Evolutionary conservation across 2,113 vertebrate genomes (phyloP).

Genomic region (Talpa occidentalis): DNA sequence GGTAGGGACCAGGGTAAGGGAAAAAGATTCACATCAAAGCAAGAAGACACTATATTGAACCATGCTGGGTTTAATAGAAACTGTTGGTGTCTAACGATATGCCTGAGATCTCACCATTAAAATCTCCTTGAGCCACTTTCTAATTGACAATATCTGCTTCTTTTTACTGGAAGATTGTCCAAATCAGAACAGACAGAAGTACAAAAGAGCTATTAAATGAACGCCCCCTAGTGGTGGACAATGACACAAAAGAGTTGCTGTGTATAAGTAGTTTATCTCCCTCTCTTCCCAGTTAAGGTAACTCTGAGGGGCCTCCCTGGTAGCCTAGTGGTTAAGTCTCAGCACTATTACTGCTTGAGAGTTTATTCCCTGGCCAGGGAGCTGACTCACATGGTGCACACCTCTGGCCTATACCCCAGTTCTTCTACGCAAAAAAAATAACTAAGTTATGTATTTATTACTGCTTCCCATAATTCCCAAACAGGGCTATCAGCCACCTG

Average conservation of each 20-base stretch:
- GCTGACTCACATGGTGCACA: too few species aligned
- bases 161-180: background rate
- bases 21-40: background rate
- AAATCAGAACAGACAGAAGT: background rate
- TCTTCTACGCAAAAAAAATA: too few species aligned
- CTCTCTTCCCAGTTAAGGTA: background rate
- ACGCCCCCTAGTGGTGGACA: background rate
- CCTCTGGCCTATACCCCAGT: too few species aligned
- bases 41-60: background rate
- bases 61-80: background rate
- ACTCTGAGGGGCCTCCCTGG: background rate
- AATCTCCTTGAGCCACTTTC: background rate
- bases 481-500: background rate
- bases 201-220: background rate
- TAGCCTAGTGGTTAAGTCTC: too few species aligned
- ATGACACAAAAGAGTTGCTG: background rate
- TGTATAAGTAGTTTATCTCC: background rate
- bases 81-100: background rate
- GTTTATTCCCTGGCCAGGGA: too few species aligned
- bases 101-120: background rate
- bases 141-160: background rate
- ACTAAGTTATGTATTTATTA: background rate
- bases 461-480: background rate
- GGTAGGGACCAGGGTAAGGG: background rate
- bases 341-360: too few species aligned